A percentile compares a stretch with the other conserved stretches of the same genome.
phyloP scores from a whole-genome alignment of 2,797 vertebrate species.

The Buphagus erythrorhynchus region DNA sequence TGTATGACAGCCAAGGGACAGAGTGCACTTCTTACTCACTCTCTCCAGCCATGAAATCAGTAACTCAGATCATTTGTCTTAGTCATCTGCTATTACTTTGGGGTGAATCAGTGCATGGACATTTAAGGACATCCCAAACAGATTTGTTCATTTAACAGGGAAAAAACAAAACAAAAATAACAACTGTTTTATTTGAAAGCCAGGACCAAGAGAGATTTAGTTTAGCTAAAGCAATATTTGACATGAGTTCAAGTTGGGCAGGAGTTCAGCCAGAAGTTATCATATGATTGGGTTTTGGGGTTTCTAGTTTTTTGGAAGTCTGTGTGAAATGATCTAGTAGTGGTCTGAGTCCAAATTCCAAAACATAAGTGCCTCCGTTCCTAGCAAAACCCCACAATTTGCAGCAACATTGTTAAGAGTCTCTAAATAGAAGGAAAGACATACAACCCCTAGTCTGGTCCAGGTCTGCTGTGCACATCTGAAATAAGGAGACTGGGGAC shows the following conservation, averaged over 20 bases:
- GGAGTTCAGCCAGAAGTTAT: constrained; percentile 68
- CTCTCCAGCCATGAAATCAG: constrained; percentile 31
- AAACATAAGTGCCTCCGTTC: not conserved
- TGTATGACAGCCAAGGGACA: constrained; percentile 26
- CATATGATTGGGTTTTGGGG: constrained; percentile 63
- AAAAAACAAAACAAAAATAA: constrained; percentile 43
- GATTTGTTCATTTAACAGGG: constrained; percentile 14
- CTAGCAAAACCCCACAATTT: not conserved
- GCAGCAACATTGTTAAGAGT: not conserved
- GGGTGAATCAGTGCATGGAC: not conserved
- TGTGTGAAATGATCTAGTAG: constrained; percentile 4
- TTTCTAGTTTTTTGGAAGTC: constrained; percentile 24
- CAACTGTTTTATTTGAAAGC: constrained; percentile 45
- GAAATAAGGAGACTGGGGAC: not conserved
- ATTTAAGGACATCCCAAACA: constrained; percentile 17
- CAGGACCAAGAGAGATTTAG: not conserved
- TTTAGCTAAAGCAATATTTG: constrained; percentile 40
- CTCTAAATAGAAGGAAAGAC: not conserved
- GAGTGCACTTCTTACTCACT: constrained; percentile 32
- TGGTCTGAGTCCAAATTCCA: not conserved
- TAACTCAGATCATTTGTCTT: constrained; percentile 30
- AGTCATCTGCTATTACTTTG: constrained; percentile 25
- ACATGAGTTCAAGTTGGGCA: constrained; percentile 26
- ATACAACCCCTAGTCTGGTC: not conserved
- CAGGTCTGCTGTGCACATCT: not conserved